Percentiles rank a stretch among this genome's conserved stretches.
Evolutionary conservation across 1,140 invertebrate genomes (phyloP).

Genomic region (Nylanderia fulva): DNA sequence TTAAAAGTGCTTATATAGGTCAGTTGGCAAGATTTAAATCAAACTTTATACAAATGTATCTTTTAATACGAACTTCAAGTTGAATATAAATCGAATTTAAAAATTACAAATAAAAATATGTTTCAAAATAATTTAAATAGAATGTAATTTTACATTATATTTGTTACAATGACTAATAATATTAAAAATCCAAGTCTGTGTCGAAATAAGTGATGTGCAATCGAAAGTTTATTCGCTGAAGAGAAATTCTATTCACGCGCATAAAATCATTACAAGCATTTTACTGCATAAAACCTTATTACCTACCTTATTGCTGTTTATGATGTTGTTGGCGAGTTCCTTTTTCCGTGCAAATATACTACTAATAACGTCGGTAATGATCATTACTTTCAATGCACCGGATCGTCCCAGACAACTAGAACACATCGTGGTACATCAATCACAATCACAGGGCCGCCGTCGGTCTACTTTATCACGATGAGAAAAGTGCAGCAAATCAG

Average conservation of each 20-base stretch:
- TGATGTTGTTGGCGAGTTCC: background rate
- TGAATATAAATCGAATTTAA: background rate
- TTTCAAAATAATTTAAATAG: background rate
- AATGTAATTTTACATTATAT: background rate
- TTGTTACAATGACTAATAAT: background rate
- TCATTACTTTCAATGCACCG: background rate
- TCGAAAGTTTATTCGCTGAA: background rate
- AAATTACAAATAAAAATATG: background rate
- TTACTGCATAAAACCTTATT: background rate
- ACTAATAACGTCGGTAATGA: background rate
- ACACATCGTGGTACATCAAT: background rate
- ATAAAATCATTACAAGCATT: background rate
- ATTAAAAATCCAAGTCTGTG: background rate
- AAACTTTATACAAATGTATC: background rate
- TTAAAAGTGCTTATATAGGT: background rate
- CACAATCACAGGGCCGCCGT: background rate
- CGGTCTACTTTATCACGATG: constrained; percentile 48
- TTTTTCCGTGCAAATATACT: background rate
- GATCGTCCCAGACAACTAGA: background rate
- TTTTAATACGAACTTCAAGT: background rate
- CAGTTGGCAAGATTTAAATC: background rate
- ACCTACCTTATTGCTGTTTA: background rate
- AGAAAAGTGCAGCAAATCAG: constrained; percentile 70
- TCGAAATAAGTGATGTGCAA: background rate
- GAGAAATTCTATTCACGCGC: background rate